phyloP scores from a whole-genome alignment of 2,797 vertebrate species.

The Margarornis squamiger region DNA sequence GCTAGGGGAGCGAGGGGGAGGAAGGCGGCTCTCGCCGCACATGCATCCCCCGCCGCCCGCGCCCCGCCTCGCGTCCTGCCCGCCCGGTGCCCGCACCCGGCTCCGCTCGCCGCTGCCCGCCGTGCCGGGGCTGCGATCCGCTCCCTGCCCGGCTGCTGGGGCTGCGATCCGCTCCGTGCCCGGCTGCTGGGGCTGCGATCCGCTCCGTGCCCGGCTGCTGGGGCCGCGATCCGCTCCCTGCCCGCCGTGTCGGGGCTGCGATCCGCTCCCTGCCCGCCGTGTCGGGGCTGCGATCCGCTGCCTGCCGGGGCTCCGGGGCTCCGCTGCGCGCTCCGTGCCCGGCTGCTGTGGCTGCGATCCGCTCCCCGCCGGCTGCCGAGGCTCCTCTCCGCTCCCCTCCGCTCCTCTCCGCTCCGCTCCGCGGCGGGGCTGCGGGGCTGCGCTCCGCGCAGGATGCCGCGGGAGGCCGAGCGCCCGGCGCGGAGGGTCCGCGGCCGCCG shows the following conservation, averaged over 20 bases:
- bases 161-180: neutral
- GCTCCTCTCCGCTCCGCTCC: neutral
- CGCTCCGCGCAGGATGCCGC: neutral
- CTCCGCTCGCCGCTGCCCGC: neutral
- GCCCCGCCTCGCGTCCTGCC: constrained; percentile 22
- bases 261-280: neutral
- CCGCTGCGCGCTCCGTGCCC: neutral
- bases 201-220: neutral
- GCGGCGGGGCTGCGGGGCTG: neutral
- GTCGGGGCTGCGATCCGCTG: neutral
- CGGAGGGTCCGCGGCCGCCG: neutral
- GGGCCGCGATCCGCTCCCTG: neutral
- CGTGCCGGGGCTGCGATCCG: neutral
- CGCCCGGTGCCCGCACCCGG: neutral
- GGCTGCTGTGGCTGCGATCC: neutral
- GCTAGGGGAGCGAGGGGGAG: constrained; percentile 60
- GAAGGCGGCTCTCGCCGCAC: constrained; percentile 49
- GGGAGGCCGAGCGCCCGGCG: constrained; percentile 4
- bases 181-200: neutral
- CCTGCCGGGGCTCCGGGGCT: neutral
- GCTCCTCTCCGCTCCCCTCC: neutral
- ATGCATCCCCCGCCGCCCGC: constrained; percentile 59
- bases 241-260: neutral
- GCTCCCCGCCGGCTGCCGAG: neutral
- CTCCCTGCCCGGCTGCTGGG: neutral